These are phyloP conservation scores for Drosophila conformis DNA, from an alignment of 2,888 invertebrate species.

Conservation along the genomic window DNA sequence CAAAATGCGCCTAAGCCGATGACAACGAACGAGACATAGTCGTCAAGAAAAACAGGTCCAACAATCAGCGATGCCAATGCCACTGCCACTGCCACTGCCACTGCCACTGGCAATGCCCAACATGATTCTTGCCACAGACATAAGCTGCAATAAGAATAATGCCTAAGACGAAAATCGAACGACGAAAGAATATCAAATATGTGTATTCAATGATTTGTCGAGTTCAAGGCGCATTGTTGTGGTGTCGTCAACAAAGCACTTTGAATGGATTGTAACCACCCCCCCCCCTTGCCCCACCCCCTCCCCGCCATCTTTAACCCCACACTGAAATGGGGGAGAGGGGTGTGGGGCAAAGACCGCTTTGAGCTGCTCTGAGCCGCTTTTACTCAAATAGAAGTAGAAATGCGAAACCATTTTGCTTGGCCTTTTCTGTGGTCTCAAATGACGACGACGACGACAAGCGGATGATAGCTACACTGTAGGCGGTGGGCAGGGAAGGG, in stretches of 20 bases:
- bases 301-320: background rate
- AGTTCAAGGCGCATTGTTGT: conserved; percentile 52
- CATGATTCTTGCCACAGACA: conserved; percentile 20
- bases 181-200: conserved; percentile 19
- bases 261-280: conserved; percentile 38
- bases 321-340: too few relatives aligned
- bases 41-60: background rate
- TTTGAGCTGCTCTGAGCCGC: conserved; percentile 50
- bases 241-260: conserved; percentile 42
- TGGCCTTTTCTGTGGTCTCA: conserved; percentile 47
- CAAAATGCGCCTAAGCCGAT: background rate
- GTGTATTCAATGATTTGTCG: conserved; percentile 39
- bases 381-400: conserved; percentile 39
- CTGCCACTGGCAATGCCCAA: conserved; percentile 13
- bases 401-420: conserved; percentile 45
- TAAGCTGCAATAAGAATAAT: conserved; percentile 56
- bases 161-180: conserved; percentile 19
- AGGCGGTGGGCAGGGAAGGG: too few relatives aligned
- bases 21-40: background rate
- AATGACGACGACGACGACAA: conserved; percentile 15
- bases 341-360: background rate
- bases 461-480: background rate
- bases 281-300: too few relatives aligned
- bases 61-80: conserved; percentile 18
- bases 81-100: conserved; percentile 7